A percentile compares a stretch with the other conserved stretches of the same genome.
Evolutionary conservation across 2,797 vertebrate genomes (phyloP).

Genomic region (Periparus ater): DNA sequence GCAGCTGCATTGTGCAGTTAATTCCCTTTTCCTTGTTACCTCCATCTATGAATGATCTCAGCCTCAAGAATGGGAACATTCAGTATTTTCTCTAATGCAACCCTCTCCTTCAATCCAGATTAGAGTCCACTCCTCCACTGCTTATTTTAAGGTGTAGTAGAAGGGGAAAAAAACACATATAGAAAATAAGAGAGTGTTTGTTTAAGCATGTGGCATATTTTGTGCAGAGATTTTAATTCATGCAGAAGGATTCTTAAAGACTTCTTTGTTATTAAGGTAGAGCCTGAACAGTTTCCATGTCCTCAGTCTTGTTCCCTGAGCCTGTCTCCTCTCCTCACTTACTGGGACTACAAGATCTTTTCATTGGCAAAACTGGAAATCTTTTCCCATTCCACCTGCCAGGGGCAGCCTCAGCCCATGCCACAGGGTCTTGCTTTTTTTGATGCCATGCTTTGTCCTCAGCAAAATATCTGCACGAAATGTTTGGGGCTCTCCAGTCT

Average conservation of each 20-base stretch:
- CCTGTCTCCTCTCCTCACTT: neutral
- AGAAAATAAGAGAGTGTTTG: constrained; percentile 36
- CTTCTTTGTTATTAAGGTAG: constrained; percentile 43
- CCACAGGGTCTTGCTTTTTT: neutral
- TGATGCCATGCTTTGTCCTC: neutral
- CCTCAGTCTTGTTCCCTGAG: neutral
- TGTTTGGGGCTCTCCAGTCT: neutral
- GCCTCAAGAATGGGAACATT: constrained; percentile 2
- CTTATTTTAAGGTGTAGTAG: constrained; percentile 29
- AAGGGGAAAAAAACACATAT: neutral
- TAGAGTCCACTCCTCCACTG: neutral
- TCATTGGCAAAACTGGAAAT: neutral
- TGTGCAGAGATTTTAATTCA: constrained; percentile 28
- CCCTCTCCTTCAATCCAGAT: constrained; percentile 1
- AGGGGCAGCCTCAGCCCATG: neutral
- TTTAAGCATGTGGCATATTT: neutral
- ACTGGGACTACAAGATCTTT: neutral
- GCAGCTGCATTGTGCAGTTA: neutral
- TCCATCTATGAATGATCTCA: constrained; percentile 6
- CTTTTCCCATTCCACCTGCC: neutral
- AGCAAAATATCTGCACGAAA: neutral
- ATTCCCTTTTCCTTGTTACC: neutral
- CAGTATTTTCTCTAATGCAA: constrained; percentile 30
- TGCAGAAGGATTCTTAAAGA: constrained; percentile 35
- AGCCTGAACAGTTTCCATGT: neutral